Evolutionary conservation across 64 coral and sea anemone species (phyloP).

Genomic region (Actinia tenebrosa): DNA sequence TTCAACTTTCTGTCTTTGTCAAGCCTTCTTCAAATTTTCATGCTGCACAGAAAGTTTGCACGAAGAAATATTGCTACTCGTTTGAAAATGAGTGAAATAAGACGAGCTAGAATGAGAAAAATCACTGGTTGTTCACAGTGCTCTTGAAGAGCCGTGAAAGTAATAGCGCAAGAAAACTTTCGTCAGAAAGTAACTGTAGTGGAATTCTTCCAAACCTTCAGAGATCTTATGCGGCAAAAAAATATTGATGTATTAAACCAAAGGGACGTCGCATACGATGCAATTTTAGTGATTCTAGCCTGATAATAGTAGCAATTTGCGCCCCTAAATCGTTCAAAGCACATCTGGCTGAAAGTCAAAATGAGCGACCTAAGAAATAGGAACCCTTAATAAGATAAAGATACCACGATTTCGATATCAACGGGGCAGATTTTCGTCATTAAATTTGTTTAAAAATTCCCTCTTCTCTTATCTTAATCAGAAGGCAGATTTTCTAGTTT

Average conservation of each 20-base stretch:
- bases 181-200: background rate
- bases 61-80: no score
- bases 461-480: slow-evolving; percentile 3
- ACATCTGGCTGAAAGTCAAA: background rate
- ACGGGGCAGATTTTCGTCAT: background rate
- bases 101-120: no score
- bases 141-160: no score
- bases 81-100: no score
- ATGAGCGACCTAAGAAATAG: background rate
- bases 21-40: no score
- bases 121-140: no score
- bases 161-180: no score
- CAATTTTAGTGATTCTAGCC: background rate
- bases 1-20: no score
- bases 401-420: background rate
- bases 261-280: background rate
- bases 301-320: slow-evolving; percentile 1
- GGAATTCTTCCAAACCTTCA: background rate
- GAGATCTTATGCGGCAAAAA: background rate
- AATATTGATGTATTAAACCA: background rate
- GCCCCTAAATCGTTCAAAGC: background rate
- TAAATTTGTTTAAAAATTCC: background rate
- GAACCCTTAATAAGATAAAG: background rate
- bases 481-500: background rate
- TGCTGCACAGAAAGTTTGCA: no score